Evolutionary conservation across 2,888 invertebrate species (phyloP), one percentile per base, ranked within the genome.

Genomic region (Limulus polyphemus): DNA sequence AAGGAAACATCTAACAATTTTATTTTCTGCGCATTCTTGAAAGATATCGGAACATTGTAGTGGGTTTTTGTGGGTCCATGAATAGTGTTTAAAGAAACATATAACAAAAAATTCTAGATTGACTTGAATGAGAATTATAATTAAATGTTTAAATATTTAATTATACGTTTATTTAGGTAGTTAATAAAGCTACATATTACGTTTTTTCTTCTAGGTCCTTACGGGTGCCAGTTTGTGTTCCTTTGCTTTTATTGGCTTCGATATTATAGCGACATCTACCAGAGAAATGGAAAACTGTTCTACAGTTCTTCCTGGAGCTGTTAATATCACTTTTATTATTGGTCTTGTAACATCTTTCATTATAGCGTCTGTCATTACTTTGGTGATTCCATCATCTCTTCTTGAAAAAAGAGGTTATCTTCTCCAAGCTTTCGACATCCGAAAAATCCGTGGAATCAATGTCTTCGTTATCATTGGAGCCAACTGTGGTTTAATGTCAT

Each of bases 191-290:
- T 32, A 7, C 32, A 32, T 32, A 2, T 51, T 51, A 55, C 49
- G n/a, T 54, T 59, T 49, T n/a, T 58, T 47, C 49, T 48, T 63
- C 1, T 48, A 69, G 69, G 61, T 68, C 48, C 61, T 69, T 56
- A 68, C 66, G 17, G 69, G 67, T 5, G 62, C 69, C 3, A 64
- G 67, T 2, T 46, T 64, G 10, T 67, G 68, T 32, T 65, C 62
- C 57, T 68, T 68, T 51, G 66, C 67, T 13, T 69, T 69, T 50
- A 61, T 68, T 52, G 69, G 69, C 16, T 69, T 68, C 55, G 68
- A 69, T 55, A 56, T 68, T 5, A 62, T 68, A 46, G 68, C 66
- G 10, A 60, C 61, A 10, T 61, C 61, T 46, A 64, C 68, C 11
- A 60, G 62, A 11, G 69, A 67, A 17, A 55, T 62, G 12, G 52